These are phyloP conservation scores for Parelbella ahira DNA, from an alignment of 2,888 invertebrate genomes.

Conservation along the genomic window DNA sequence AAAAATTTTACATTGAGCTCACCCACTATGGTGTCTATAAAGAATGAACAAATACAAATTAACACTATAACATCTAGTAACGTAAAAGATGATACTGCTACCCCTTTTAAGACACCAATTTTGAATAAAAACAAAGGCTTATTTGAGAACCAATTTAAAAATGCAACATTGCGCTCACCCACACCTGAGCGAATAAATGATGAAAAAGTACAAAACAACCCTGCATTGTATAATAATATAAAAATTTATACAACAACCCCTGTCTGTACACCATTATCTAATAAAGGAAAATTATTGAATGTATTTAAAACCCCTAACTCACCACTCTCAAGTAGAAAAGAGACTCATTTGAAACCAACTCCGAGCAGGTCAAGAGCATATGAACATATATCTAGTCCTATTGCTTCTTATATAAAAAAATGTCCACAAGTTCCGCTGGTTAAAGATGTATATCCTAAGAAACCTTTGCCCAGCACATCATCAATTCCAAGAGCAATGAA, in stretches of 20 bases:
- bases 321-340: slow-evolving; percentile 39
- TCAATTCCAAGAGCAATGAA: slow-evolving; percentile 51
- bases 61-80: too few species aligned
- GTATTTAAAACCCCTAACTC: slow-evolving; percentile 50
- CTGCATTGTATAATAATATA: too few species aligned
- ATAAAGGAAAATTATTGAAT: slow-evolving; percentile 3
- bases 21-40: too few species aligned
- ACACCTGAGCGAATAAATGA: too few species aligned
- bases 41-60: too few species aligned
- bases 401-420: slow-evolving; percentile 61
- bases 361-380: slow-evolving; percentile 43
- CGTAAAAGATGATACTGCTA: too few species aligned
- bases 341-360: slow-evolving; percentile 40
- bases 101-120: too few species aligned
- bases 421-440: slow-evolving; percentile 52
- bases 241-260: neutral
- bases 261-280: slow-evolving; percentile 3
- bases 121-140: too few species aligned
- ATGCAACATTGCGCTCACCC: too few species aligned
- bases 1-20: too few species aligned
- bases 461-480: slow-evolving; percentile 46
- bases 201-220: too few species aligned
- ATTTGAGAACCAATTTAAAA: too few species aligned
- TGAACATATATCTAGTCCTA: slow-evolving; percentile 59
- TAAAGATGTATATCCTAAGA: slow-evolving; percentile 54